Conservation (phyloP, 2,797 vertebrate species). For the Chelon labrosus region DNA sequence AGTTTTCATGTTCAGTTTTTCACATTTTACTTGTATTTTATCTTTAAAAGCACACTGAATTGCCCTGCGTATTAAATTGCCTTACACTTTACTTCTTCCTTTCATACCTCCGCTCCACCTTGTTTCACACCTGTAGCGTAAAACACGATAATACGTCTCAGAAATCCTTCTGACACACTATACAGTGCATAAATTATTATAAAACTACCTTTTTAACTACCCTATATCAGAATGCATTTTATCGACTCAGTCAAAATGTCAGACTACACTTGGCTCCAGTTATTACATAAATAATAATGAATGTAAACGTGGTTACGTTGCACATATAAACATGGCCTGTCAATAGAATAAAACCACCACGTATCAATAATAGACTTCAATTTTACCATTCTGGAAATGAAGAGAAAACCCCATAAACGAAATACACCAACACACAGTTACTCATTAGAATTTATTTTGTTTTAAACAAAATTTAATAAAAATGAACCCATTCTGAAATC, state of each 20-base stretch:
- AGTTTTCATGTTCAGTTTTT: too few relatives aligned
- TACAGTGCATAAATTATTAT: background rate
- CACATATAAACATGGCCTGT: too few relatives aligned
- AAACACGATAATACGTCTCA: too few relatives aligned
- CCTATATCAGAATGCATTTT: background rate
- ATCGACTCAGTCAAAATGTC: too few relatives aligned
- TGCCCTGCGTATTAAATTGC: too few relatives aligned
- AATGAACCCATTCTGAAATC: slow-evolving; percentile 43
- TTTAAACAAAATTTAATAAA: slow-evolving; percentile 60
- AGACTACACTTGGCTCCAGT: background rate
- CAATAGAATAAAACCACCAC: too few relatives aligned
- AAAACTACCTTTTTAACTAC: too few relatives aligned
- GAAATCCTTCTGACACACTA: background rate
- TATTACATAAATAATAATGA: background rate
- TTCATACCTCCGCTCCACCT: background rate
- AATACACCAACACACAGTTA: background rate
- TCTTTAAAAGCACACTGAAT: too few relatives aligned
- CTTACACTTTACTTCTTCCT: background rate
- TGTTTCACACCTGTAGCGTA: background rate
- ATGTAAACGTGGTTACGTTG: too few relatives aligned
- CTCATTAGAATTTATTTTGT: slow-evolving; percentile 59
- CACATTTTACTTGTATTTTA: too few relatives aligned
- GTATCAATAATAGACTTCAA: too few relatives aligned
- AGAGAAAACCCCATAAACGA: background rate
- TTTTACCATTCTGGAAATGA: background rate